Conservation (phyloP, 2,888 invertebrate genomes). For the Gandaritis pyraliata region DNA sequence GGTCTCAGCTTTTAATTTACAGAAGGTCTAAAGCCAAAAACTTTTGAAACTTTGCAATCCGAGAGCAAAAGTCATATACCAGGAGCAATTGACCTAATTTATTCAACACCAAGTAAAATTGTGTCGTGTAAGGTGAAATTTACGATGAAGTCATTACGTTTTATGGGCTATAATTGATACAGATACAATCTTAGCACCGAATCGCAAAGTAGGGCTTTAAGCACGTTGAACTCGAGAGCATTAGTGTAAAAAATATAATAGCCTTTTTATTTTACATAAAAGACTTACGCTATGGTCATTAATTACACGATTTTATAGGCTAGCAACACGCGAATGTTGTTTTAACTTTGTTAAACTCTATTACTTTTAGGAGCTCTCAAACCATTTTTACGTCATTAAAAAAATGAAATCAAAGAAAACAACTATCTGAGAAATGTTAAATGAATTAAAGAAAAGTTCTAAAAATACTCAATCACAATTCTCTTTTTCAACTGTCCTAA, state of each 20-base stretch:
- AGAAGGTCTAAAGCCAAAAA: slow-evolving; percentile 34
- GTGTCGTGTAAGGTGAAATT: slow-evolving; percentile 81
- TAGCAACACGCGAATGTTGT: slow-evolving; percentile 63
- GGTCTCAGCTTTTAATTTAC: slow-evolving; percentile 37
- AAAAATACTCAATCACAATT: too few relatives aligned
- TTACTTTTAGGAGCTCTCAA: slow-evolving; percentile 46
- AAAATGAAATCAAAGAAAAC: too few relatives aligned
- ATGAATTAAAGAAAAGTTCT: too few relatives aligned
- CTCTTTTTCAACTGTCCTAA: too few relatives aligned
- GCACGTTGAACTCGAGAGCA: slow-evolving; percentile 73
- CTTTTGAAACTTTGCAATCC: slow-evolving; percentile 42
- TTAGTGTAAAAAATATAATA: slow-evolving; percentile 75
- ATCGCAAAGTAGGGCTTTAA: slow-evolving; percentile 78
- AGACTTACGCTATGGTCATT: slow-evolving; percentile 76
- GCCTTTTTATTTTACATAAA: slow-evolving; percentile 69
- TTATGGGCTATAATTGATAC: slow-evolving; percentile 83
- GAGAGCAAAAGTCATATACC: slow-evolving; percentile 63
- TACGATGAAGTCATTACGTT: slow-evolving; percentile 83
- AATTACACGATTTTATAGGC: slow-evolving; percentile 76
- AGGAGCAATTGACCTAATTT: slow-evolving; percentile 72
- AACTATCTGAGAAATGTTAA: too few relatives aligned
- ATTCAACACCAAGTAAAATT: slow-evolving; percentile 78
- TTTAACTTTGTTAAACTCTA: slow-evolving; percentile 57
- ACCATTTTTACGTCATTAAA: not conserved
- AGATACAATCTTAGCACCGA: slow-evolving; percentile 78